Evolutionary conservation across 2,888 invertebrate genomes (phyloP).

Genomic region (Glomeris marginata): DNA sequence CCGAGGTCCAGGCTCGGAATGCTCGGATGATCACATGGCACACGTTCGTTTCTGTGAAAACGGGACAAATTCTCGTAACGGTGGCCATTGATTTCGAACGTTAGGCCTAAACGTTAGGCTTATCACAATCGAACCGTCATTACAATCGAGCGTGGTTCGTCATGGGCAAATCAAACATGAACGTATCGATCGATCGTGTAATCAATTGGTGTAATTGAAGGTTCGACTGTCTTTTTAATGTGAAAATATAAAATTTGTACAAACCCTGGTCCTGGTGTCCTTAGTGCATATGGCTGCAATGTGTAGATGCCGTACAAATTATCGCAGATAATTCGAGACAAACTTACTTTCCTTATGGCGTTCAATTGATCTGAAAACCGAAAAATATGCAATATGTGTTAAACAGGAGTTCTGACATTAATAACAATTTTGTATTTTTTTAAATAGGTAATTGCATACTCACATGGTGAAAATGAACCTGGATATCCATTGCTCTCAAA

Average conservation of each 20-base stretch:
- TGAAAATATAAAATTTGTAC: not conserved
- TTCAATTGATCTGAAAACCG: slow-evolving; percentile 15
- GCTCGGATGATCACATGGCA: slow-evolving; percentile 12
- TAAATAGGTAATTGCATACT: slow-evolving; percentile 17
- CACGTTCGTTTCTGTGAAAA: slow-evolving; percentile 14
- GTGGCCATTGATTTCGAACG: too few species aligned
- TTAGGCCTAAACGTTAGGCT: too few species aligned
- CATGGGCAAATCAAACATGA: too few species aligned
- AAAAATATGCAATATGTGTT: slow-evolving; percentile 4
- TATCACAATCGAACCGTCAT: too few species aligned
- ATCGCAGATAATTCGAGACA: slow-evolving; percentile 14
- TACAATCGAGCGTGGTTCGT: too few species aligned
- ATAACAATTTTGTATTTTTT: slow-evolving; percentile 4
- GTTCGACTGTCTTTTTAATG: not conserved
- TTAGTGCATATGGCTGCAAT: slow-evolving; percentile 15
- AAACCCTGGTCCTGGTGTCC: slow-evolving; percentile 15
- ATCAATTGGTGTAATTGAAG: not conserved
- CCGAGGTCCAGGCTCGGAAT: slow-evolving; percentile 9
- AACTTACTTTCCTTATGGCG: slow-evolving; percentile 14
- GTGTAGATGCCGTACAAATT: slow-evolving; percentile 16
- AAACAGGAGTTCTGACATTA: not conserved
- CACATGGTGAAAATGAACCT: slow-evolving; percentile 51
- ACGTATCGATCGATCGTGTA: not conserved
- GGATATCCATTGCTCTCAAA: slow-evolving; percentile 55
- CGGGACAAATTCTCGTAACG: not conserved